Percentiles rank a stretch among this genome's conserved stretches.
Evolutionary conservation across 2,113 vertebrate species (phyloP).

Genomic region (Mus pahari): DNA sequence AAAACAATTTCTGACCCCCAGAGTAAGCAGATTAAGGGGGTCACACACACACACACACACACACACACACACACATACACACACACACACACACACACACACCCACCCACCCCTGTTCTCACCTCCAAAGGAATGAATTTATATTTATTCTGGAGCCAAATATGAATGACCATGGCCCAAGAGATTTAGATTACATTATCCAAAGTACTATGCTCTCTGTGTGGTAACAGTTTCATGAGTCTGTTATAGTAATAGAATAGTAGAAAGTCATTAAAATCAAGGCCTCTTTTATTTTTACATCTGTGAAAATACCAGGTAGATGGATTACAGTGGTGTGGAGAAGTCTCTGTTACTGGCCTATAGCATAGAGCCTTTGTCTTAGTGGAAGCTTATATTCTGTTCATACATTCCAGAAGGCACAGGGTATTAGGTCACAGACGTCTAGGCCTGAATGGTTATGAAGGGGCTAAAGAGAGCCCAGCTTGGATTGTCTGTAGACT

Average conservation of each 20-base stretch:
- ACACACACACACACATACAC: background rate
- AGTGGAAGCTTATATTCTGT: background rate
- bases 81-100: background rate
- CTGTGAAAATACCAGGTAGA: background rate
- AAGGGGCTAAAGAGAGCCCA: background rate
- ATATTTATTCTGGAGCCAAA: background rate
- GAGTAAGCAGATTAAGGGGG: background rate
- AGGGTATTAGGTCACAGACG: background rate
- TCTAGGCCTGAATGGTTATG: background rate
- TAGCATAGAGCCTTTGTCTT: background rate
- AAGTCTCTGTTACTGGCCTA: background rate
- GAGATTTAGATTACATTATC: background rate
- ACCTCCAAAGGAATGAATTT: background rate
- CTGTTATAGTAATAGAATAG: background rate
- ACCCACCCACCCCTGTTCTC: background rate
- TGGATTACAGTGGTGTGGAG: background rate
- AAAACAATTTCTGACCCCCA: background rate
- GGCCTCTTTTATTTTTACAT: background rate
- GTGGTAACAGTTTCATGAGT: too few relatives aligned
- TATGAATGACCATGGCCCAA: background rate
- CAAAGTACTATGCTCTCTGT: background rate
- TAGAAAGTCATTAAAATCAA: background rate
- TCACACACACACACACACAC: background rate
- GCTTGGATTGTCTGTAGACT: background rate
- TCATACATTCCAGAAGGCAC: background rate